These are phyloP conservation scores for Paralinhomoeus sp. DNA, from an alignment of 2,888 invertebrate species.

Conservation along the genomic window DNA sequence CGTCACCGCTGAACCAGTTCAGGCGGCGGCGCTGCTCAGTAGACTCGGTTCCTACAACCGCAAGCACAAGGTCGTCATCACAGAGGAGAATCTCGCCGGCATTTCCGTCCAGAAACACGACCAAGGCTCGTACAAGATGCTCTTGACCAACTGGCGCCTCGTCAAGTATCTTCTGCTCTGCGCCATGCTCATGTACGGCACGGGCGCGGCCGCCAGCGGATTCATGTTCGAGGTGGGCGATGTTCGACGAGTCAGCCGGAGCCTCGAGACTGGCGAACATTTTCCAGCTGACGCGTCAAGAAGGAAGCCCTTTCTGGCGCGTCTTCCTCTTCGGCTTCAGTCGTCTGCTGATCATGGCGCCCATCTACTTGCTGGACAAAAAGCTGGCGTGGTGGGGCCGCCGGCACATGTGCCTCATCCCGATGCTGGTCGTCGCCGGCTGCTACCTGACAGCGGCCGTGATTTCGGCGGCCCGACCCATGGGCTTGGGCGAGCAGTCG, in stretches of 20 bases:
- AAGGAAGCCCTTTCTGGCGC: slow-evolving; percentile 1
- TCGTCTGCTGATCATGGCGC: not conserved
- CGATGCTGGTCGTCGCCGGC: not conserved
- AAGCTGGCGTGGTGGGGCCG: slow-evolving; percentile 1
- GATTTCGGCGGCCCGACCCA: not conserved
- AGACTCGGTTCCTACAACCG: no score
- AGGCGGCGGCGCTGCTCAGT: no score
- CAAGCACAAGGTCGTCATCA: no score
- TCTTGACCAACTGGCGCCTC: not conserved
- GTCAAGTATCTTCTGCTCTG: not conserved
- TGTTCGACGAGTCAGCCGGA: no score
- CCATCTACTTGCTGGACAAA: not conserved
- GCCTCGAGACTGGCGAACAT: no score
- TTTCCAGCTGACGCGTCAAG: not conserved
- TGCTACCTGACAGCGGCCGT: not conserved
- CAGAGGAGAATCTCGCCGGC: no score
- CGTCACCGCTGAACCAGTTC: no score
- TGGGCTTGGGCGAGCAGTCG: not conserved
- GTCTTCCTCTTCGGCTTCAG: slow-evolving; percentile 1
- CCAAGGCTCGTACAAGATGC: no score
- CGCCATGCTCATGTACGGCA: not conserved
- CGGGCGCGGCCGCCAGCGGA: not conserved
- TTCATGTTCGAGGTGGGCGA: slow-evolving; percentile 2
- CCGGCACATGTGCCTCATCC: not conserved
- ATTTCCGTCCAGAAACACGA: no score